Base-by-base conservation (phyloP, 1,140 invertebrate species). In the Stenopsyche tienmushanensis region DNA sequence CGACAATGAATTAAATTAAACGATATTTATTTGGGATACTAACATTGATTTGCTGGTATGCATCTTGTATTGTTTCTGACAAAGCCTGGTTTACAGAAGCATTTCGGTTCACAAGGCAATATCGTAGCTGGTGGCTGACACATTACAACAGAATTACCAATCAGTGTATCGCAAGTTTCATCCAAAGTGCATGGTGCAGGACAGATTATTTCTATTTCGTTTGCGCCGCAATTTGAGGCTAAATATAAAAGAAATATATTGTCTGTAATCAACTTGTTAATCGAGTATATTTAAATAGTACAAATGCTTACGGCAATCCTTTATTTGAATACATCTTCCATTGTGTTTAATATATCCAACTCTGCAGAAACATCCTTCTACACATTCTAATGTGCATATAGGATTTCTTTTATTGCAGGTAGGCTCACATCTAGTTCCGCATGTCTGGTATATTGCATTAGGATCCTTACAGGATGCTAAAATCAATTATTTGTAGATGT, bases 331-430 rank as follows among this genome's bases (percentile, higher is more conserved):
- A 41, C 53, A 55, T 55, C 10, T 55, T 9, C 29, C 18, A 2
- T 29, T 10, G 41, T 9, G 26, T 41, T 34, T 3, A 2, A 41
- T 34, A 55, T 55, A 66, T n/a, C 64, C 64, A 15, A 47, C 42
- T 23, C 54, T 66, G 39, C 55, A 66, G 49, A 66, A 66, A 17
- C 64, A 66, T 10, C 64, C 64, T 42, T 42, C 20, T 9, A 9
- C 21, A 34, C 64, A 66, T 53, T 24, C 21, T 2, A 44, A 53
- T 1, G 53, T 3, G 39, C 64, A 66, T 23, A 24, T 13, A 2
- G 57, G 45, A n/a, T 59, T 49, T 10, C 13, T 2, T 18, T 66
- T 50, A 8, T 47, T 29, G 45, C 64, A 66, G 1, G 45, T 66
- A 10, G 47, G 2, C 26, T 59, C 17, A 47, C 64, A 66, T 7